Conservation (phyloP, 2,113 vertebrate genomes). For the Tricholaema leucomelas region DNA sequence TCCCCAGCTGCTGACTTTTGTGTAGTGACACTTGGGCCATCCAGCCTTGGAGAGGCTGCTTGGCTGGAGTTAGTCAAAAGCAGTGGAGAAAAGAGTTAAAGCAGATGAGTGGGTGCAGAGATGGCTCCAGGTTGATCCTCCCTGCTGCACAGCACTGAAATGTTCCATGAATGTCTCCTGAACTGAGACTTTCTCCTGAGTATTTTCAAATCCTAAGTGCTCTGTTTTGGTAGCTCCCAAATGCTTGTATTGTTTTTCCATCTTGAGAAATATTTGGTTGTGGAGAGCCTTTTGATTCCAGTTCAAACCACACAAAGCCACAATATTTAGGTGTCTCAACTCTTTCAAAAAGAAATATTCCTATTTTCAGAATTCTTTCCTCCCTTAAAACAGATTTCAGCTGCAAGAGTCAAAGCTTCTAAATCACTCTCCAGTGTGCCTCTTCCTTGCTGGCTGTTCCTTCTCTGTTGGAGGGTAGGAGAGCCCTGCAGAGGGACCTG, state of each 20-base stretch:
- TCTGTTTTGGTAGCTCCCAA: not conserved
- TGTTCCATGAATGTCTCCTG: not conserved
- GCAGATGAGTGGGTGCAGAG: not conserved
- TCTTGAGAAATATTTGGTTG: not conserved
- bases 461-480: too few relatives aligned
- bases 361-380: not conserved
- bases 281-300: not conserved
- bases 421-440: not conserved
- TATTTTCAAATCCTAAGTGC: not conserved
- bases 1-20: not conserved
- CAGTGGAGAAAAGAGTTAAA: not conserved
- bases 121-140: not conserved
- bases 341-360: not conserved
- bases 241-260: not conserved
- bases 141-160: not conserved
- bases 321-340: not conserved
- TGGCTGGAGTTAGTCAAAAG: not conserved
- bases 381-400: not conserved
- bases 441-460: not conserved
- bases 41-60: not conserved
- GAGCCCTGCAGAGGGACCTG: too few relatives aligned
- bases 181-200: not conserved
- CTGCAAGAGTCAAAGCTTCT: not conserved
- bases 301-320: not conserved
- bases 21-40: not conserved